Evolutionary conservation across 2,888 invertebrate genomes (phyloP), one percentile per base, ranked within the genome.

Genomic region (Adelphocoris suturalis): DNA sequence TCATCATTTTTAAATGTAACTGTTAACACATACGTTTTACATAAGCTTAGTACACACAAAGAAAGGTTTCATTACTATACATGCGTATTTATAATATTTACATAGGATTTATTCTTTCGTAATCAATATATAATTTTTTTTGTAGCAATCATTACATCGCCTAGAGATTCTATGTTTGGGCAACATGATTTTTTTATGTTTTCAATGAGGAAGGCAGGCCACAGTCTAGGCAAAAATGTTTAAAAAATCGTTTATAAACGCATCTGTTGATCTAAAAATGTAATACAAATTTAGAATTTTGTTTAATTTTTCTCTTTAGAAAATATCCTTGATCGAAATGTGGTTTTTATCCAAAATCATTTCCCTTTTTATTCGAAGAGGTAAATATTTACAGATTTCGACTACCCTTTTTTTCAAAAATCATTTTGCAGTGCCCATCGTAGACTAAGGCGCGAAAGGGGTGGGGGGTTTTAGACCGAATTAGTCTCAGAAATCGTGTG

Each of bases 71-170:
- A 78, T 88, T 80, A 90, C 90, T 91, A 91, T 91, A 91, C 91
- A 91, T 76, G 81, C 78, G 86, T 90, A 90, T 91, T 91, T 90
- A 91, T 91, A 90, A 57, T 90, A 90, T 91, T 90, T 90, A 90
- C 90, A 90, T 52, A 82, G 80, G 84, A 81, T 57, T 78, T 47
- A 19, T 78, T 46, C 14, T 19, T 82, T 82, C 19, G 84, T 82
- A 89, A 61, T 68, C 82, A 86, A 86, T 86, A 85, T 61, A 85
- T 85, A 85, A 13, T 85, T 61, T 48, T 23, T 76, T 78, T 46
- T 78, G 78, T 78, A n/a, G 47, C 16, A 27, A 57, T 85, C 7
- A 86, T 86, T 86, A 86, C 86, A 75, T n/a, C 61, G 86, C 48
- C 86, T 86, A 86, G 68, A 37, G 61, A 46, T 3, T 84, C 57